Base-by-base conservation (phyloP, 2,113 vertebrate species). In the Athene cunicularia region DNA sequence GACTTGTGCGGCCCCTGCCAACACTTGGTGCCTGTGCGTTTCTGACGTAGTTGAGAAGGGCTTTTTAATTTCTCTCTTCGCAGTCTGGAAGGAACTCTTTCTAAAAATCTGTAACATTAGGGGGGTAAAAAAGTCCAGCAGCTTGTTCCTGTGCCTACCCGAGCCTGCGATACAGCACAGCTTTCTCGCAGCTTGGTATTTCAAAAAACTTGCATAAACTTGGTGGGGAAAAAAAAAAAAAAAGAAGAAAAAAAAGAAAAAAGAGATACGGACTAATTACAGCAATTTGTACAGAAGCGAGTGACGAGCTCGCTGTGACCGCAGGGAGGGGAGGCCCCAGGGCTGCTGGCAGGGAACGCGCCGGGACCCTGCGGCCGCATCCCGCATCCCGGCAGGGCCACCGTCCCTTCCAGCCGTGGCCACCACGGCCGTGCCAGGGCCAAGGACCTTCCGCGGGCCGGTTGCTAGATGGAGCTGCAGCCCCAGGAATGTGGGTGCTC, bases 401-500 rank as follows among this genome's bases (percentile, higher is more conserved):
- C 27, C 12, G 19, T 14, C 39, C 27, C 24, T 55, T 32, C 35
- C 30, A 43, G 32, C 43, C 19, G 6, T 28, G 55, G 27, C n/a
- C 45, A 21, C 80, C 22, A 20, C 5, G 14, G 53, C 20, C 10
- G 26, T 8, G 39, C 59, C 11, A 8, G 37, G 39, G 30, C 50
- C 17, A 26, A 20, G 87, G 39, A 56, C 11, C 41, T 79, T 75
- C 43, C 58, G 3, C 9, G 5, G 77, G 14, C 47, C 49, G 14
- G 80, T 37, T 70, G 58, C 86, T 94, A 98, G 98, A 88, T 98
- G 98, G 98, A 98, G 98, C 98, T 98, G 97, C 93, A 98, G 97
- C 94, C 88, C 91, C 97, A 97, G 95, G 96, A 98, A 98, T 98
- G 95, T 2, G 50, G 50, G 59, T 0, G 12, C 59, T 76, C 62